phyloP scores from a whole-genome alignment of 2,797 vertebrate species.

The Melanotaenia pygmaea region DNA sequence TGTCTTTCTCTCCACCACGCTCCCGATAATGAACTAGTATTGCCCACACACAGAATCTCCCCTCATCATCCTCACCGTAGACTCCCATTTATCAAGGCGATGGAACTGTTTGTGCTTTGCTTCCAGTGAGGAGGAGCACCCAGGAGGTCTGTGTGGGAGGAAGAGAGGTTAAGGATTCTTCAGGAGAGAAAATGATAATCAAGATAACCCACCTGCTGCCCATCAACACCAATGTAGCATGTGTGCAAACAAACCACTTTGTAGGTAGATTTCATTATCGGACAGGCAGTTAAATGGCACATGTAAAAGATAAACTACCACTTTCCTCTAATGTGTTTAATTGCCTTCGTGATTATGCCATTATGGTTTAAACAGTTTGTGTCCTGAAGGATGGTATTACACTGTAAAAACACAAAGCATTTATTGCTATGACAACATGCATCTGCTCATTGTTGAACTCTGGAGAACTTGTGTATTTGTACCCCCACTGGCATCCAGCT shows the following conservation, averaged over 20 bases:
- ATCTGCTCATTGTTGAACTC: slow-evolving; percentile 52
- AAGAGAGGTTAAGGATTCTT: slow-evolving; percentile 66
- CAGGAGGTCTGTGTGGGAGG: slow-evolving; percentile 74
- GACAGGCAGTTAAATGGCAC: background rate
- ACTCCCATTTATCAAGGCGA: slow-evolving; percentile 41
- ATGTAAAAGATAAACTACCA: background rate
- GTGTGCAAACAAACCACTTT: slow-evolving; percentile 8
- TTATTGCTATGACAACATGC: slow-evolving; percentile 76
- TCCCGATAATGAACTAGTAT: slow-evolving; percentile 41
- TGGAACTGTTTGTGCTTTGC: slow-evolving; percentile 28
- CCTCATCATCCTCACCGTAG: slow-evolving; percentile 40
- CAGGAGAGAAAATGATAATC: slow-evolving; percentile 33
- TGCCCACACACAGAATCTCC: slow-evolving; percentile 52
- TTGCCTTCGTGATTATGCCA: background rate
- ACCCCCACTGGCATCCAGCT: slow-evolving; percentile 61
- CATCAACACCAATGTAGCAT: background rate
- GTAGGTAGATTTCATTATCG: background rate
- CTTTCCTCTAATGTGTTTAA: background rate
- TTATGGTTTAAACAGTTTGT: background rate
- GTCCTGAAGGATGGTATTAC: background rate
- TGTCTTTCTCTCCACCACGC: slow-evolving; percentile 31
- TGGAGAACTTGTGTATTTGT: slow-evolving; percentile 56
- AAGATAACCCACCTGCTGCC: slow-evolving; percentile 51
- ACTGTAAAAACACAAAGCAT: slow-evolving; percentile 8
- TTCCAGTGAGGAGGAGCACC: slow-evolving; percentile 51